Base-by-base conservation (phyloP, 2,797 vertebrate species). In the Anolis apletophallus region DNA sequence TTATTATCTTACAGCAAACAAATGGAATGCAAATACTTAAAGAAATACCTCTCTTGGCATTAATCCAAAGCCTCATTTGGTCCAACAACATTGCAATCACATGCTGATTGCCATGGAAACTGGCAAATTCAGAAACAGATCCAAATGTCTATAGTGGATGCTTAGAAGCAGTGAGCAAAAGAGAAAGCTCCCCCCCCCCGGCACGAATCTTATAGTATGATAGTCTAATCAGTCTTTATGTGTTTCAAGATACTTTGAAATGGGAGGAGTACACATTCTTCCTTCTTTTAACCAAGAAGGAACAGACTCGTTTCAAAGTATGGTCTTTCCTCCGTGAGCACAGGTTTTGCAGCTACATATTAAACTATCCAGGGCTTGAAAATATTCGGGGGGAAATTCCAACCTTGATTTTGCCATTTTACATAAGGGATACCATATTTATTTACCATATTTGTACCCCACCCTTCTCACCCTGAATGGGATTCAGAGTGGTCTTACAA, bases 31-130 rank as follows among this genome's bases (percentile, higher is more conserved):
- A 75, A 52, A 83, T 23, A 72, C 23, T 67, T 83, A n/a, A 79
- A 46, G 23, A 83, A 87, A 83, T 64, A 26, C 46, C 12, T 83
- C 40, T 7, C 23, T 52, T 87, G 75, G 75, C 68, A 78, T 81
- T 87, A 83, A 36, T 72, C 86, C 86, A 87, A 80, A 68, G 68
- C 61, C 54, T 80, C 54, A 80, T 80, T 85, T 83, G 75, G 69
- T 17, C 75, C 40, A 54, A 61, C 32, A 29, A 72, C 75, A 52
- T 79, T 83, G 75, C 21, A 52, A 72, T 64, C 61, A 72, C 68
- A 83, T 61, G 74, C 75, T 72, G 81, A 83, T 87, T 87, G 81
- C 86, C 75, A 87, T 83, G 86, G 86, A 83, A 83, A 85, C 84
- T 59, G 34, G 64, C 36, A 50, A 80, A 72, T 80, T 80, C 68